A percentile compares a stretch with the other conserved stretches of the same genome.
Conservation (phyloP, 2,113 vertebrate species). For the Merops nubicus region DNA sequence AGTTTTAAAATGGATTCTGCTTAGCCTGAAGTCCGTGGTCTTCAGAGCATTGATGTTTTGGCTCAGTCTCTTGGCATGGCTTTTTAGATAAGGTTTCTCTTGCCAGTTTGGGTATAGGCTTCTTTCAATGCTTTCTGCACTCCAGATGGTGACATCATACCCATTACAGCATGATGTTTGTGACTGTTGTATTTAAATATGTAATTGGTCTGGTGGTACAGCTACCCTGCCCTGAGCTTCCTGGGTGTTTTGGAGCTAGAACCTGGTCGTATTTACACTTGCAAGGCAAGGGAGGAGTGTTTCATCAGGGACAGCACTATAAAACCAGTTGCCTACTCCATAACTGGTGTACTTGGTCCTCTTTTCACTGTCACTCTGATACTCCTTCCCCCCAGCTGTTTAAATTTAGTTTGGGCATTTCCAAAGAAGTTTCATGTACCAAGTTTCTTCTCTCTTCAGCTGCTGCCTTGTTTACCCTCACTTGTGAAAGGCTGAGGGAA, state of each 20-base stretch:
- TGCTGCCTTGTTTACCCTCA: not conserved
- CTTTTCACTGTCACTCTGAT: not conserved
- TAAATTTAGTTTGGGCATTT: not conserved
- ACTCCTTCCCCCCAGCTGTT: not conserved
- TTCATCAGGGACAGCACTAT: not conserved
- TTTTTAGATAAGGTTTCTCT: not conserved
- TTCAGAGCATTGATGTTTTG: not conserved
- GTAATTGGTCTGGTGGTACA: not conserved
- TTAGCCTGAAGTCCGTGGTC: not conserved
- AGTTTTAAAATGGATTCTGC: not conserved
- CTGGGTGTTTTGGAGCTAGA: not conserved
- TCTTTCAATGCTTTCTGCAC: not conserved
- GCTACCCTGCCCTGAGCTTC: not conserved
- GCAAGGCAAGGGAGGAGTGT: not conserved
- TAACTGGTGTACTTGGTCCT: not conserved
- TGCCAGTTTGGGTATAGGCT: not conserved
- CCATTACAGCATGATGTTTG: not conserved
- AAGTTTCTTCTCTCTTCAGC: not conserved
- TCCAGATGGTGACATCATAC: not conserved
- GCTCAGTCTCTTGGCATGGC: not conserved
- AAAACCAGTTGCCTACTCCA: not conserved
- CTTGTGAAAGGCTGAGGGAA: not conserved
- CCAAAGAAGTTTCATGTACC: not conserved
- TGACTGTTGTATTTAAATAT: not conserved
- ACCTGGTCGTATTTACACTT: accelerated